Evolutionary conservation across 1,140 invertebrate species (phyloP).

Genomic region (Euborellia annulipes): DNA sequence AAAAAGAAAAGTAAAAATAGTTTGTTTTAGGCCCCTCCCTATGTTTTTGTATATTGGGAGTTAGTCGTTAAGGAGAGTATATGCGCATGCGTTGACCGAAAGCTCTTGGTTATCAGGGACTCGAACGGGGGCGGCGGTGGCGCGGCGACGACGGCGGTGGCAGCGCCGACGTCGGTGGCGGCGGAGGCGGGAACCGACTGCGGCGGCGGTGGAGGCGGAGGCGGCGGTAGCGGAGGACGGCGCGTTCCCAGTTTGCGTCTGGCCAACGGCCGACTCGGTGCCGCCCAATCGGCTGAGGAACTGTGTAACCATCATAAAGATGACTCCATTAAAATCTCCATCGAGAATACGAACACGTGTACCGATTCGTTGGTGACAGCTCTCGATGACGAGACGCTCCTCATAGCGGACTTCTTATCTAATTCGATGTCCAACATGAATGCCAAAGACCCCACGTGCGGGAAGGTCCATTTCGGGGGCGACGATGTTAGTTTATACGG

Average conservation of each 20-base stretch:
- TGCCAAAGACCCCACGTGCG: constrained; percentile 43
- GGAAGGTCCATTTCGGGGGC: constrained; percentile 70
- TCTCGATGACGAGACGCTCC: constrained; percentile 78
- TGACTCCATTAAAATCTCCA: constrained; percentile 57
- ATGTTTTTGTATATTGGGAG: too few species aligned
- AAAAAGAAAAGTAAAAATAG: too few species aligned
- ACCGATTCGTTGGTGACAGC: constrained; percentile 81
- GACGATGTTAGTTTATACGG: constrained; percentile 94
- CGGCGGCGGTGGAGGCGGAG: constrained; percentile 27
- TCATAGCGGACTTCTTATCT: constrained; percentile 66
- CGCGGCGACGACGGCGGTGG: too few species aligned
- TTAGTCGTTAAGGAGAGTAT: too few species aligned
- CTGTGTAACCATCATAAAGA: constrained; percentile 41
- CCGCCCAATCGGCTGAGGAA: constrained; percentile 48
- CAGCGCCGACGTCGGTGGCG: too few species aligned
- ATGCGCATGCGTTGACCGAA: too few species aligned
- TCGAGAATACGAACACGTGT: constrained; percentile 75
- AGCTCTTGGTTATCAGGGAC: too few species aligned
- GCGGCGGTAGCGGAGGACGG: constrained; percentile 33
- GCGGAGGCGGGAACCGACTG: constrained; percentile 31
- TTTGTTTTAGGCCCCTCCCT: too few species aligned
- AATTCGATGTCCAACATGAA: constrained; percentile 43
- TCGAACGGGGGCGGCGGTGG: constrained; percentile 28
- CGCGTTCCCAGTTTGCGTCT: constrained; percentile 53
- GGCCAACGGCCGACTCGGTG: constrained; percentile 43